These are phyloP conservation scores for Channallabes apus DNA, from an alignment of 2,797 vertebrate genomes.

Conservation along the genomic window DNA sequence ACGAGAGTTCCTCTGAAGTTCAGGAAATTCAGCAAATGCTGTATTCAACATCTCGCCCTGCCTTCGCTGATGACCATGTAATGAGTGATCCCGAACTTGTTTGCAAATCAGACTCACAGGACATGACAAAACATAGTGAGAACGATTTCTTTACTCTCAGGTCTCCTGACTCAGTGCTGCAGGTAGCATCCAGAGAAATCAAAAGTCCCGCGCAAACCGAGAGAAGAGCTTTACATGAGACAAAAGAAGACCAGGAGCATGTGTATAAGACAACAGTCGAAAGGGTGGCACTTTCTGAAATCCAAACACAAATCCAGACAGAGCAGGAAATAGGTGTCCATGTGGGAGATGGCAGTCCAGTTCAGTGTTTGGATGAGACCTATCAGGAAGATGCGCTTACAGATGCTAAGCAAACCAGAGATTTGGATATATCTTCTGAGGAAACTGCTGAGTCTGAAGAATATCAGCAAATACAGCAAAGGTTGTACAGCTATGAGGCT, in stretches of 20 bases:
- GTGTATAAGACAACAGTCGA: too few species aligned
- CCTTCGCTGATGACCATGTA: not conserved
- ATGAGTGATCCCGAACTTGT: not conserved
- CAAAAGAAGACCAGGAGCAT: too few species aligned
- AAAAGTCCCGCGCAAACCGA: too few species aligned
- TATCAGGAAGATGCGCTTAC: too few species aligned
- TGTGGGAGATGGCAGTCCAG: too few species aligned
- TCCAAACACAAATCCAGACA: not conserved
- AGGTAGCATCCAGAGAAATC: not conserved
- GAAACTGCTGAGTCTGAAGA: not conserved
- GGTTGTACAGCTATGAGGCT: not conserved
- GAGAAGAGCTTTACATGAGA: too few species aligned
- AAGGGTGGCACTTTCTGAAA: not conserved
- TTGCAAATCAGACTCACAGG: not conserved
- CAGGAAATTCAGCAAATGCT: not conserved
- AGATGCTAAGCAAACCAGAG: too few species aligned
- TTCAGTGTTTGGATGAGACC: too few species aligned
- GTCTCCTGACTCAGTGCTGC: too few species aligned
- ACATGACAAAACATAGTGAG: not conserved
- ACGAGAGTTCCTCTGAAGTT: not conserved
- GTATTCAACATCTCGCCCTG: not conserved
- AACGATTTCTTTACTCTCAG: too few species aligned
- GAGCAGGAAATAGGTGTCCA: not conserved
- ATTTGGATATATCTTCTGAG: not conserved
- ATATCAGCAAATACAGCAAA: not conserved